Evolutionary conservation across 2,888 invertebrate genomes (phyloP), one percentile per base, ranked within the genome.

Genomic region (Myathropa florea): DNA sequence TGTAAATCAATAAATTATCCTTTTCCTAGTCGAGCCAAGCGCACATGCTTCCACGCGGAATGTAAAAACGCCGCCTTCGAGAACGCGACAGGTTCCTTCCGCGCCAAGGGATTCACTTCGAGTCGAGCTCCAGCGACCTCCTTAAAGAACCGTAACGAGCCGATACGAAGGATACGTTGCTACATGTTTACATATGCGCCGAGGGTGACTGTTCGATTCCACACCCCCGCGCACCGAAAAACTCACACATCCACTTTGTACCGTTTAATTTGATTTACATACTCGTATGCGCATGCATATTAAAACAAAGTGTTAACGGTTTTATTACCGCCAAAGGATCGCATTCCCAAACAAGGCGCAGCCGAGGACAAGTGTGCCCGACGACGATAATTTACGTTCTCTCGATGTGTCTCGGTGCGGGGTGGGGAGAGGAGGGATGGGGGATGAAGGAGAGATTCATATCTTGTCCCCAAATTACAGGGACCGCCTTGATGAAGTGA

Each of bases 251-350:
- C 86, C 82, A 86, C 86, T 83, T 86, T 83, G 86, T 78, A 75
- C 39, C 75, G 63, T 83, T 79, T 86, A 86, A 86, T 86, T 83
- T 76, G 78, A 83, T 83, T 86, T 83, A 86, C 86, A 86, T 86
- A 46, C 46, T 46, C 46, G 46, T 46, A 86, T 83, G 86, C 70
- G 71, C 78, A 82, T 86, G 86, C 78, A 86, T 86, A 86, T 83
- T 86, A 86, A 86, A 83, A 86, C 86, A 86, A 86, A 86, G 86
- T 86, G 86, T 86, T 86, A 86, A 86, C 83, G 86, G 86, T 86
- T 86, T 86, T 86, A 86, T 86, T 86, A 79, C 83, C 67, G 83
- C 67, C 78, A 63, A 83, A 82, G 86, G 86, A 83, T 86, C 79
- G 71, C 75, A 75, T 86, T 82, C 39, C 82, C 68, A 39, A 86